Evolutionary conservation across 2,888 invertebrate species (phyloP).

Genomic region (Chalcosyrphus nemorum): DNA sequence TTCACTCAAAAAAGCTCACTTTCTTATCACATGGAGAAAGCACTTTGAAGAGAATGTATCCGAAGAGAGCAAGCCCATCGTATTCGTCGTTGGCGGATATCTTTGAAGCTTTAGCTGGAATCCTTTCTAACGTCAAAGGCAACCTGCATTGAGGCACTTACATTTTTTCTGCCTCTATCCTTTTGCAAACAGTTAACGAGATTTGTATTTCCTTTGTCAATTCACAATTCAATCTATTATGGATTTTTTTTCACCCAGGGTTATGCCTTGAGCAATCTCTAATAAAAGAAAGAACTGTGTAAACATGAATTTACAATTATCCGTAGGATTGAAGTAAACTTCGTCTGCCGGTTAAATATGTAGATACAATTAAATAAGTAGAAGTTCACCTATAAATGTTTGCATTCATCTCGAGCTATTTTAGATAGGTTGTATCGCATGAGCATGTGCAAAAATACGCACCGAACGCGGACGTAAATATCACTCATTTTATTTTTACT

Average conservation of each 20-base stretch:
- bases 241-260: conserved; percentile 2
- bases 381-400: background rate
- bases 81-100: background rate
- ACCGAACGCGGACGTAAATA: conserved; percentile 7
- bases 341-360: conserved; percentile 8
- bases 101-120: conserved; percentile 50
- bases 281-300: background rate
- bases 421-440: background rate
- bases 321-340: background rate
- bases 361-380: background rate
- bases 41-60: background rate
- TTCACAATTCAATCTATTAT: background rate
- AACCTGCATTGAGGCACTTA: conserved; percentile 24
- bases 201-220: background rate
- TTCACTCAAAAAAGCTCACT: conserved; percentile 56
- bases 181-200: background rate
- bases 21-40: conserved; percentile 40
- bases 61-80: background rate
- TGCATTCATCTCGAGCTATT: background rate
- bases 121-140: conserved; percentile 31
- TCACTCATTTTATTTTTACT: conserved; percentile 31
- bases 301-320: conserved; percentile 5
- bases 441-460: background rate
- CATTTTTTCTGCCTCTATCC: background rate
- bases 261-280: background rate